Conservation (phyloP, 2,797 vertebrate genomes). For the Eptatretus atami region DNA sequence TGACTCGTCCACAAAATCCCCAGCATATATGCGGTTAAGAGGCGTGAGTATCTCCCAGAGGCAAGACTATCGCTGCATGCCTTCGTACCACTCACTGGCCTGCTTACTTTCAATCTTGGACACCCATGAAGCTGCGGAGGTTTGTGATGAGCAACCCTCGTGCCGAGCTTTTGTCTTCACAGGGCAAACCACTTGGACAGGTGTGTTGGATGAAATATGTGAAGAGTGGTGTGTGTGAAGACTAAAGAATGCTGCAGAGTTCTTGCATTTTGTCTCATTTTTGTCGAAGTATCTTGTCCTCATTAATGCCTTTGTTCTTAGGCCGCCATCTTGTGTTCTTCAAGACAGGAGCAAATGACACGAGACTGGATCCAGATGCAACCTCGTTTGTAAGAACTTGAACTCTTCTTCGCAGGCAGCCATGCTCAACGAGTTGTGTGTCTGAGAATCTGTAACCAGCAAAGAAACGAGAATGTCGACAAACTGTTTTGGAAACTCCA, state of each 20-base stretch:
- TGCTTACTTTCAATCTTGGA: conserved; percentile 38
- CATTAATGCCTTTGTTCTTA: background rate
- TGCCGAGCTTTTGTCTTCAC: conserved; percentile 34
- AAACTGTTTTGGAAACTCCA: too few species aligned
- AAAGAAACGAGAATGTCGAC: too few species aligned
- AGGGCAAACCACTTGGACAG: conserved; percentile 36
- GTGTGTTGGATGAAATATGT: conserved; percentile 18
- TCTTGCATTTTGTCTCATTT: background rate
- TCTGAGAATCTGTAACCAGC: too few species aligned
- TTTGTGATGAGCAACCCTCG: conserved; percentile 29
- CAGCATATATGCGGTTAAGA: background rate
- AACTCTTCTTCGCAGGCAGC: background rate
- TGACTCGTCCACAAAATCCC: background rate
- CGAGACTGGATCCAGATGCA: background rate
- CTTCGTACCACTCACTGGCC: conserved; percentile 37
- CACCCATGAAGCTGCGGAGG: conserved; percentile 23
- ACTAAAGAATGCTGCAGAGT: background rate
- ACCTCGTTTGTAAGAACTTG: background rate
- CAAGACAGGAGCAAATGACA: conserved; percentile 2
- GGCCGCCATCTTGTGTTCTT: conserved; percentile 5
- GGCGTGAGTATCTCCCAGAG: conserved; percentile 12
- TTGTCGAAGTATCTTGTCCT: background rate
- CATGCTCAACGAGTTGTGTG: too few species aligned
- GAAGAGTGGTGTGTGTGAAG: background rate
- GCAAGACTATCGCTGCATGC: conserved; percentile 40